Evolutionary conservation across 2,113 vertebrate genomes (phyloP).

Genomic region (Phalacrocorax carbo): DNA sequence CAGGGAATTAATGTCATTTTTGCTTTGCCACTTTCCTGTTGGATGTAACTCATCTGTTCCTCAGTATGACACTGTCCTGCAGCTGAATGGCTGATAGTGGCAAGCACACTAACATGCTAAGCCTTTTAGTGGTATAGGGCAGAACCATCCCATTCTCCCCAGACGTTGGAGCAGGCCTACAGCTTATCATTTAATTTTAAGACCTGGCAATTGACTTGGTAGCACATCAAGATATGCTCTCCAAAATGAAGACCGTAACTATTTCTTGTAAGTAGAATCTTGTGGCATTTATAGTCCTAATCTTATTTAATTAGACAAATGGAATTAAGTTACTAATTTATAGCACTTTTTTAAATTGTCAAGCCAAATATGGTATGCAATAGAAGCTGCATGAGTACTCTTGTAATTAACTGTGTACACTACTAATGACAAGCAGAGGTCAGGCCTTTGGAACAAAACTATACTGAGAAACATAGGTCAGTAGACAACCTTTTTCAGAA

Average conservation of each 20-base stretch:
- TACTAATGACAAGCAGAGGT: not conserved
- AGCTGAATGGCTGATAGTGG: constrained; percentile 58
- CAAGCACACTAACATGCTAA: constrained; percentile 65
- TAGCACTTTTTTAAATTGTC: not conserved
- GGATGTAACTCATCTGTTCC: constrained; percentile 60
- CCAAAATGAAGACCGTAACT: not conserved
- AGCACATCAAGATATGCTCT: not conserved
- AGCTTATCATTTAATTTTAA: constrained; percentile 24
- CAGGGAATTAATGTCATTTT: constrained; percentile 66
- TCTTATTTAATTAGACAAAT: not conserved
- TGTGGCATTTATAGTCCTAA: not conserved
- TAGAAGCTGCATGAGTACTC: not conserved
- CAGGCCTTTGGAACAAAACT: not conserved
- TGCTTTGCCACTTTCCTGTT: constrained; percentile 64
- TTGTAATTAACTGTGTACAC: not conserved
- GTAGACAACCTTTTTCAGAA: not conserved
- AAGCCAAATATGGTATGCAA: not conserved
- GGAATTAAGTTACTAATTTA: not conserved
- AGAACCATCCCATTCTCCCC: constrained; percentile 37
- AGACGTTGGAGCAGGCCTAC: constrained; percentile 20
- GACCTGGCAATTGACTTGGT: constrained; percentile 6
- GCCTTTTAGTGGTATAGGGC: constrained; percentile 52
- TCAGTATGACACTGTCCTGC: constrained; percentile 60
- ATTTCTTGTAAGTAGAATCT: not conserved
- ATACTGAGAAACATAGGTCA: not conserved